These are phyloP conservation scores for Rotaria socialis DNA, from an alignment of 2,888 invertebrate species.

Conservation along the genomic window DNA sequence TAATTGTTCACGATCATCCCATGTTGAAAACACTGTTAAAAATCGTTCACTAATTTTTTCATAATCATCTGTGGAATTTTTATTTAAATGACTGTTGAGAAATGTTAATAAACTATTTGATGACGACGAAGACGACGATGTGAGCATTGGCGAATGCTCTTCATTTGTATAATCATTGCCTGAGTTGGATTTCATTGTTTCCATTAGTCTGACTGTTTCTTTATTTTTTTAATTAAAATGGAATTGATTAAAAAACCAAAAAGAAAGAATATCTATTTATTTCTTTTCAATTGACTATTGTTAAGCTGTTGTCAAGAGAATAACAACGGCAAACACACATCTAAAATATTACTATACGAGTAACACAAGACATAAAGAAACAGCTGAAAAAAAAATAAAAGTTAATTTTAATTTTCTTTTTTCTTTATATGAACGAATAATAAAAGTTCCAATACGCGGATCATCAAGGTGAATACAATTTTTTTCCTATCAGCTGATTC, in stretches of 20 bases:
- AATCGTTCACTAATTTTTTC: not conserved
- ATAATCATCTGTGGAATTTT: not conserved
- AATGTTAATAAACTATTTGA: not conserved
- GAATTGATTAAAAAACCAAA: not conserved
- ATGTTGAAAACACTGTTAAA: slow-evolving; percentile 53
- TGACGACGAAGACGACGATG: not conserved
- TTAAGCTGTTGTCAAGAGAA: not conserved
- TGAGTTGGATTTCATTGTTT: not conserved
- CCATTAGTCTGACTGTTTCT: not conserved
- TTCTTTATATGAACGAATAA: not conserved
- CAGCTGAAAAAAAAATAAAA: too few relatives aligned
- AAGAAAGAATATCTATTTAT: not conserved
- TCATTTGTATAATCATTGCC: not conserved
- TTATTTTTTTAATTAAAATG: not conserved
- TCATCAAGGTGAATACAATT: not conserved
- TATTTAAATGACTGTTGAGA: not conserved
- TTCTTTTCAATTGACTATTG: not conserved
- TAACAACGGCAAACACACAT: not conserved
- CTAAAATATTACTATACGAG: not conserved
- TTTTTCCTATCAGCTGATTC: not conserved
- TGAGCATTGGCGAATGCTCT: slow-evolving; percentile 6
- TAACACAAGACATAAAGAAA: too few relatives aligned
- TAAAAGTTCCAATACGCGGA: not conserved
- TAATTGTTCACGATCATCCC: slow-evolving; percentile 81
- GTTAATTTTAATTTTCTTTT: too few relatives aligned